Percentiles rank a stretch among this genome's conserved stretches.
These are phyloP conservation scores for Labroides dimidiatus DNA, from an alignment of 2,797 vertebrate genomes.

Conservation along the genomic window DNA sequence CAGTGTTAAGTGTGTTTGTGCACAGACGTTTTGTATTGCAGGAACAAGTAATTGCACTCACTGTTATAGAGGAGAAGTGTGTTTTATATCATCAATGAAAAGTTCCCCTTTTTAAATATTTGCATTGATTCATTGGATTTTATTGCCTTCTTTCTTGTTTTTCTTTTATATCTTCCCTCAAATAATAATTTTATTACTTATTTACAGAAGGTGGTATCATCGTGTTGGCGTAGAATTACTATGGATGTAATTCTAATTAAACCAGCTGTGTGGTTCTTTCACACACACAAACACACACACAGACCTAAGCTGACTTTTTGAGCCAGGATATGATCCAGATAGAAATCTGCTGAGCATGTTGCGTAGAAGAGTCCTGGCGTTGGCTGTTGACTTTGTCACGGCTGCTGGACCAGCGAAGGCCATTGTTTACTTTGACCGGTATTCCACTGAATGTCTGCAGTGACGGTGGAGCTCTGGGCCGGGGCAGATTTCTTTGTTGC, in stretches of 20 bases:
- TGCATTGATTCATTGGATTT: conserved; percentile 37
- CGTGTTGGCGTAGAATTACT: background rate
- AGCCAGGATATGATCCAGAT: conserved; percentile 53
- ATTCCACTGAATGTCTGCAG: conserved; percentile 70
- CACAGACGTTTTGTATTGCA: conserved; percentile 48
- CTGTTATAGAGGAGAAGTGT: conserved; percentile 51
- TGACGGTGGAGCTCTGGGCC: conserved; percentile 43
- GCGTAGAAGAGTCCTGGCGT: conserved; percentile 58
- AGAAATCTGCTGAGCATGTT: conserved; percentile 69
- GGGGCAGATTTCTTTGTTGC: conserved; percentile 57
- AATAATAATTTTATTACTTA: background rate
- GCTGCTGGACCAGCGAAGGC: conserved; percentile 53
- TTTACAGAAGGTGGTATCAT: background rate
- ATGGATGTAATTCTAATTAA: background rate
- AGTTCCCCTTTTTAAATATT: conserved; percentile 53
- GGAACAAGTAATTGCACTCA: conserved; percentile 58
- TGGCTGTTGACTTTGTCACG: conserved; percentile 72
- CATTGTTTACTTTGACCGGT: conserved; percentile 73
- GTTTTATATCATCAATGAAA: conserved; percentile 64
- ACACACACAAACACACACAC: conserved; percentile 23
- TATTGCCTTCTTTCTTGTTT: conserved; percentile 21
- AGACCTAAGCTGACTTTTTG: conserved; percentile 17
- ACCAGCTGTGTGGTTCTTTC: conserved; percentile 6
- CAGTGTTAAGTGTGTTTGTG: conserved; percentile 42
- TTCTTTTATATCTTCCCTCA: background rate